Evolutionary conservation across 2,888 invertebrate genomes (phyloP).

Genomic region (Linnaemya vulpina): DNA sequence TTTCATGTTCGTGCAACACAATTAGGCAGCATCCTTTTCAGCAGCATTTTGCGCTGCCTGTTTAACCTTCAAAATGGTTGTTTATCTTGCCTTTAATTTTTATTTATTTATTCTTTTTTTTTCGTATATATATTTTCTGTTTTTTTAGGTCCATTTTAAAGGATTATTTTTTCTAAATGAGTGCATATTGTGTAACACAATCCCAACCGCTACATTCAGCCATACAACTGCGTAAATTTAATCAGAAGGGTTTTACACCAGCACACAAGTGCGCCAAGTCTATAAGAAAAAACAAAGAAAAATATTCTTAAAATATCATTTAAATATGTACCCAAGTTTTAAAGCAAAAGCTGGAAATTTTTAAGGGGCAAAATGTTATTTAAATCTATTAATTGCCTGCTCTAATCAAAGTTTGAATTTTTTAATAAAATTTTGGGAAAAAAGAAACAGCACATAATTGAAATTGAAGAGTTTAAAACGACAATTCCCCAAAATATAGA

Average conservation of each 20-base stretch:
- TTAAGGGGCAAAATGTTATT: too few relatives aligned
- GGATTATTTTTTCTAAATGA: slow-evolving; percentile 68
- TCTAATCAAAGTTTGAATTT: too few relatives aligned
- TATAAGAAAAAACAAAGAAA: too few relatives aligned
- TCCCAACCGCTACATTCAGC: slow-evolving; percentile 3
- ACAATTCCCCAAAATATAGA: too few relatives aligned
- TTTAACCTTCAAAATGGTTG: slow-evolving; percentile 24
- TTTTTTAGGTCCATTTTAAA: slow-evolving; percentile 51
- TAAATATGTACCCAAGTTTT: too few relatives aligned
- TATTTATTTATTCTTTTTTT: too few relatives aligned
- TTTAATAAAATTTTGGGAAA: too few relatives aligned
- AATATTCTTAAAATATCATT: too few relatives aligned
- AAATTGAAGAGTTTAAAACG: too few relatives aligned
- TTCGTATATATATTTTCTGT: background rate
- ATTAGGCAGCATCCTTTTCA: slow-evolving; percentile 11
- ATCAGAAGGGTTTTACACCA: background rate
- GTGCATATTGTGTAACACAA: slow-evolving; percentile 36
- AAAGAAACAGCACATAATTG: too few relatives aligned
- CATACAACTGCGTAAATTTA: slow-evolving; percentile 37
- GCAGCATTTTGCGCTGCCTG: background rate
- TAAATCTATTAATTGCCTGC: too few relatives aligned
- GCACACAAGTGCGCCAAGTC: background rate
- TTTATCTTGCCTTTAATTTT: background rate
- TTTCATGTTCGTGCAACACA: slow-evolving; percentile 41
- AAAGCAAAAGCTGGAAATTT: too few relatives aligned